Evolutionary conservation across 2,797 vertebrate species (phyloP), one percentile per base, ranked within the genome.

Genomic region (Nannoperca obscura): DNA sequence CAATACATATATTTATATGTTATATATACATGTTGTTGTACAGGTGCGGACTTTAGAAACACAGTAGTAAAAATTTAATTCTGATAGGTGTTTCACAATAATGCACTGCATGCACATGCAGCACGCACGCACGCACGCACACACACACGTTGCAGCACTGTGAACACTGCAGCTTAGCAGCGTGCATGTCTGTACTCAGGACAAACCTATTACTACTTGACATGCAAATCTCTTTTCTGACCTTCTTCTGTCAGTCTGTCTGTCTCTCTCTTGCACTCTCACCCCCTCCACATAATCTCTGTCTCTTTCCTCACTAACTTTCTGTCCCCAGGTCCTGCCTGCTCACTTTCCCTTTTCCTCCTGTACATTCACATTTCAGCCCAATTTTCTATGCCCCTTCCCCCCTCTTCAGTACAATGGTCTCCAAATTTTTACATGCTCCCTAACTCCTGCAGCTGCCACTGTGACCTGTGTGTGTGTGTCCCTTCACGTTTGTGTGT

Each of bases 191-290:
- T 86, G 73, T 86, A 76, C 87, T 82, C 76, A 71, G 84, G 84
- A 85, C 89, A 91, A 92, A 87, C 90, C 89, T 89, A 89, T 92
- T 89, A 91, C 89, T 91, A 83, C 88, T 92, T 93, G 89, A 92
- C 90, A 93, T 92, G 90, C 90, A 92, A 93, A 93, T 92, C 92
- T 91, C 90, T 88, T 90, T 85, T 79, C 89, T 92, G 86, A 91
- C 90, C 90, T 87, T 86, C 84, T 81, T 91, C 91, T 87, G 86
- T 90, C 85, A 68, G 36, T 38, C 36, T 38, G 36, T 38, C 12
- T 47, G 47, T 81, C 67, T 54, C 66, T 40, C 52, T 19, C 63
- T 34, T n/a, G 0, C 67, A 64, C 57, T 57, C 79, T 66, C 65
- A 50, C 58, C 47, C 69, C 30, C 59, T 58, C 67, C 22, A 83